Evolutionary conservation across 2,113 vertebrate genomes (phyloP).

Genomic region (Pteronura brasiliensis): DNA sequence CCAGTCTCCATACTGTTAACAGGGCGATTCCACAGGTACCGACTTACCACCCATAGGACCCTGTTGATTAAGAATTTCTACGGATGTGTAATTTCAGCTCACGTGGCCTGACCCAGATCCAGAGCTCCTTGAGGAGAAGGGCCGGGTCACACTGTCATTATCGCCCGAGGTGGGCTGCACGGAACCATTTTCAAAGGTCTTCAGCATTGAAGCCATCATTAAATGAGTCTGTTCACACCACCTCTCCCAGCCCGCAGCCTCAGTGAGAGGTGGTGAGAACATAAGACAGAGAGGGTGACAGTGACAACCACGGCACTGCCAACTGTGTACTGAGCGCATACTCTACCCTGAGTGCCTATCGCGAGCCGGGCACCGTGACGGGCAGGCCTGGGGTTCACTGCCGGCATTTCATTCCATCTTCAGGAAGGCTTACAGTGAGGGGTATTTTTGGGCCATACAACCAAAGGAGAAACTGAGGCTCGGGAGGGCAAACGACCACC

Average conservation of each 20-base stretch:
- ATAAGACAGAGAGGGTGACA: rapidly evolving
- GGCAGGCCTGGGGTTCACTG: rapidly evolving
- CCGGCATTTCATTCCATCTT: rapidly evolving
- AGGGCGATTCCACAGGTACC: rapidly evolving
- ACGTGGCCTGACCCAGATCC: rapidly evolving
- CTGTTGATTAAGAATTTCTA: neutral
- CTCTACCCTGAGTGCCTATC: rapidly evolving
- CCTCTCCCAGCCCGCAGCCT: neutral
- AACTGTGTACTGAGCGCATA: rapidly evolving
- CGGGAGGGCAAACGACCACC: neutral
- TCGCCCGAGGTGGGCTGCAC: no score
- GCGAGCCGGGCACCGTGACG: rapidly evolving
- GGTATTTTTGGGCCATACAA: neutral
- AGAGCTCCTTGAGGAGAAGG: neutral
- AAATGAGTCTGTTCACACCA: neutral
- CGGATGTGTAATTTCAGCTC: neutral
- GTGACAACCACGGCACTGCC: rapidly evolving
- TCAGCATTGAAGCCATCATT: neutral
- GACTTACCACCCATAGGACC: rapidly evolving
- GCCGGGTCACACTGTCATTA: rapidly evolving
- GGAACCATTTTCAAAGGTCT: neutral
- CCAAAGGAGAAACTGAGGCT: neutral
- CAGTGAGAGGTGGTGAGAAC: neutral
- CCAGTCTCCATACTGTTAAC: neutral
- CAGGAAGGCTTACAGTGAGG: no score